Evolutionary conservation across 2,797 vertebrate species (phyloP).

Genomic region (Melanotaenia nigrans): DNA sequence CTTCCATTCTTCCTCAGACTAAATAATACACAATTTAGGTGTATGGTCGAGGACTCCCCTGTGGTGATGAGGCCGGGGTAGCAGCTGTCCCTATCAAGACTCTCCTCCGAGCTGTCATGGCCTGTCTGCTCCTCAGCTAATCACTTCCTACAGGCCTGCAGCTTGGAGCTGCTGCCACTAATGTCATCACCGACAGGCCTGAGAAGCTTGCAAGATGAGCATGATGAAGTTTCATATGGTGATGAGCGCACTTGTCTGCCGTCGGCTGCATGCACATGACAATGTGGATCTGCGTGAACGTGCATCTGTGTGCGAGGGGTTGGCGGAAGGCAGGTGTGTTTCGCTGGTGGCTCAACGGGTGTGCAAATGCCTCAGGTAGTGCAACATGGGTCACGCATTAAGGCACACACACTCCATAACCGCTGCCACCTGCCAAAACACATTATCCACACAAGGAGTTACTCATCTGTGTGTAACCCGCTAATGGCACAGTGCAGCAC

Average conservation of each 20-base stretch:
- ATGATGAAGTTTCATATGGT: constrained; percentile 33
- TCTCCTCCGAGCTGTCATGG: constrained; percentile 76
- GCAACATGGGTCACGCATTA: constrained; percentile 50
- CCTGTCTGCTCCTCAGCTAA: constrained; percentile 76
- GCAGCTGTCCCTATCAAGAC: constrained; percentile 81
- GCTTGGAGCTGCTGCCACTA: constrained; percentile 54
- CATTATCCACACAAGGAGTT: constrained; percentile 62
- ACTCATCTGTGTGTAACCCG: constrained; percentile 59
- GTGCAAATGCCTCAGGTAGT: constrained; percentile 56
- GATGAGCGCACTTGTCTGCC: constrained; percentile 9
- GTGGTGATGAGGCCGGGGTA: constrained; percentile 68
- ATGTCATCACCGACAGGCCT: constrained; percentile 53
- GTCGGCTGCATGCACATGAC: not conserved
- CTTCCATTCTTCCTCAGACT: constrained; percentile 31
- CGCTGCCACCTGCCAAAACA: constrained; percentile 71
- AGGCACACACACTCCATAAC: constrained; percentile 28
- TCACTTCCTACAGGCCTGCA: constrained; percentile 75
- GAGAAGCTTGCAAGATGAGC: constrained; percentile 33
- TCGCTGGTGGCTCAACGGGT: constrained; percentile 51
- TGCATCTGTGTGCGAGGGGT: constrained; percentile 12
- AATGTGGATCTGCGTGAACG: not conserved
- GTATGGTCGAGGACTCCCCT: constrained; percentile 58
- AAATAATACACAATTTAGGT: constrained; percentile 66
- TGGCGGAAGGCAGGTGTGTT: constrained; percentile 51
- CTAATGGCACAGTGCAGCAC: constrained; percentile 62